Base-by-base conservation (phyloP, 2,797 vertebrate genomes). In the Microcaecilia unicolor region DNA sequence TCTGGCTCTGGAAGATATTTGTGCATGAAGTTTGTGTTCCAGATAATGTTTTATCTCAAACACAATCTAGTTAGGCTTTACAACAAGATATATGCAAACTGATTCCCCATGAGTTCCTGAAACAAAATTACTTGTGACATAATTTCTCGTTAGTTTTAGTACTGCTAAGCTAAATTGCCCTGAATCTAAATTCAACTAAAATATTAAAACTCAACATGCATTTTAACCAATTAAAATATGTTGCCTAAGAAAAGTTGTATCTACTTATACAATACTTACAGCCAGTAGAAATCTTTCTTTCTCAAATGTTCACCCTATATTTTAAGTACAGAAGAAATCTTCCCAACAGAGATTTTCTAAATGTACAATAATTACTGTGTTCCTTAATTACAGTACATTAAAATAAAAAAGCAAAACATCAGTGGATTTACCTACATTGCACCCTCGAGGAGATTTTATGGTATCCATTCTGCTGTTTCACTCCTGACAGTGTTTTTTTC, bases 351-450 rank as follows among this genome's bases (percentile, higher is more conserved):
- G 64, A 74, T 55, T 74, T 67, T 51, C 61, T 55, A 67, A 72
- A 74, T 55, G 58, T n/a, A n/a, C n/a, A n/a, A n/a, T 72, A 70
- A 72, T 80, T 74, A 67, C 61, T 70, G 41, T 62, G 58, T 71
- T 67, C 51, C 58, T 66, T 66, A 69, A 73, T 58, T 61, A 55
- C 45, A 49, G 31, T 26, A 51, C 61, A 63, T 62, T 61, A 57
- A 45, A 34, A 55, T 58, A 35, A 49, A 51, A 54, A 28, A 51
- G 51, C 31, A 22, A 24, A 52, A 24, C 19, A 2, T 20, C 38
- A 31, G n/a, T n/a, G n/a, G n/a, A n/a, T n/a, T n/a, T n/a, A n/a
- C n/a, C n/a, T n/a, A n/a, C n/a, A n/a, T n/a, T n/a, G n/a, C n/a
- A n/a, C n/a, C n/a, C n/a, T n/a, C n/a, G n/a, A n/a, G n/a, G n/a